phyloP scores from a whole-genome alignment of 1,140 invertebrate species.

The Aphelinus atriplicis region DNA sequence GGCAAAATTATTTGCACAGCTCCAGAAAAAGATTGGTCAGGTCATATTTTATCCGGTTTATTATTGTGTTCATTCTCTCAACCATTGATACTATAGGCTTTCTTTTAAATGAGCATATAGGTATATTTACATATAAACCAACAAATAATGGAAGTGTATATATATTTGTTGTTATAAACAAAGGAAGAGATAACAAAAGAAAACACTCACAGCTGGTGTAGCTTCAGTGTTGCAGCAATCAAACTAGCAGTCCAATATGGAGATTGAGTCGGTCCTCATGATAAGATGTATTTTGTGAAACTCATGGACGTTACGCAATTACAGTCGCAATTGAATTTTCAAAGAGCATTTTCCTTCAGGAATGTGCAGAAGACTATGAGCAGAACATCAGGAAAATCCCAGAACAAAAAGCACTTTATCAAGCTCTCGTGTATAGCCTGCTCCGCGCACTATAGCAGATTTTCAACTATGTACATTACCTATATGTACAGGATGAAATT shows the following conservation, averaged over 20 bases:
- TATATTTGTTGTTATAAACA: neutral
- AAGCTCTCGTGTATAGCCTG: neutral
- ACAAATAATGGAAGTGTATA: too few relatives aligned
- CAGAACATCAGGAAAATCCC: neutral
- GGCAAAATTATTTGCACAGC: too few relatives aligned
- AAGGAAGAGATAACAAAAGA: neutral
- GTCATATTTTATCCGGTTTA: too few relatives aligned
- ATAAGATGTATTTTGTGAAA: conserved; percentile 17
- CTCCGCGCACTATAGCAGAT: neutral
- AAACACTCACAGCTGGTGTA: conserved; percentile 10
- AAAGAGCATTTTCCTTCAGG: too few relatives aligned
- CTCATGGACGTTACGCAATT: conserved; percentile 19
- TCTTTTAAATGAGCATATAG: too few relatives aligned
- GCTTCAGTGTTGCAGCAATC: neutral
- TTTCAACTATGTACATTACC: neutral
- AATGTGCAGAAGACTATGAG: neutral
- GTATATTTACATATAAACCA: too few relatives aligned
- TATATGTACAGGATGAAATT: too few relatives aligned
- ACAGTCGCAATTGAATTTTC: neutral
- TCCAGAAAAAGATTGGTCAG: too few relatives aligned
- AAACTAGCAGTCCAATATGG: neutral
- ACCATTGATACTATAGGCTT: too few relatives aligned
- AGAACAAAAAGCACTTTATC: conserved; percentile 17
- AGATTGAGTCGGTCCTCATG: conserved; percentile 2
- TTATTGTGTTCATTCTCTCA: too few relatives aligned